Conservation (phyloP, 2,888 invertebrate genomes). For the Netelia virgata region DNA sequence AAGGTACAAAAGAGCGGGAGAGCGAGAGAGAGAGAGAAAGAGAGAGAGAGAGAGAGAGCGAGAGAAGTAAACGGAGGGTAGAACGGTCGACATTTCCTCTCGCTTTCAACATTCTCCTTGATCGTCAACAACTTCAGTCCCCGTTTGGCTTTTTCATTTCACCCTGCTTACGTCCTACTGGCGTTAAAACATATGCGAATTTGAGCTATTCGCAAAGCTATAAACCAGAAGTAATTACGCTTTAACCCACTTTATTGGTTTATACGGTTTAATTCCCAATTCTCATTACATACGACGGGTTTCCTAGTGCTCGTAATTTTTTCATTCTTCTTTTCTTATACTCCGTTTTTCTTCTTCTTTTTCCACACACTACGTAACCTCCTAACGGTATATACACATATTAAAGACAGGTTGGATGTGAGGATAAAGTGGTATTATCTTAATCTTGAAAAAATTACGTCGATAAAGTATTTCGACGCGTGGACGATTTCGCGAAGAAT, state of each 20-base stretch:
- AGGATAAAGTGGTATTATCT: conserved; percentile 12
- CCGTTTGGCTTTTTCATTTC: conserved; percentile 6
- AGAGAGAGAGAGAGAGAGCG: not conserved
- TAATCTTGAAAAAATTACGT: conserved; percentile 26
- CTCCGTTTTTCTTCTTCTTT: too few species aligned
- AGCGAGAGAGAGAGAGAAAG: not conserved
- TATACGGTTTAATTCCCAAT: conserved; percentile 41
- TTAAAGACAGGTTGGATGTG: not conserved
- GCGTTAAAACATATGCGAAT: conserved; percentile 38
- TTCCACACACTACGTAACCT: too few species aligned
- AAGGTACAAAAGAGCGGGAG: not conserved
- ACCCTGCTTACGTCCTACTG: conserved; percentile 28
- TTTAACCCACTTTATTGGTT: conserved; percentile 66
- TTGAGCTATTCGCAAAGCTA: conserved; percentile 59
- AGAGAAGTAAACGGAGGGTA: not conserved
- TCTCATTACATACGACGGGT: conserved; percentile 4
- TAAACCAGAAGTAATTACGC: conserved; percentile 67
- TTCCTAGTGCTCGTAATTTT: not conserved
- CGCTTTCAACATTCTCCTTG: conserved; percentile 33
- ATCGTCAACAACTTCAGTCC: conserved; percentile 43
- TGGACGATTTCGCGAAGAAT: not conserved
- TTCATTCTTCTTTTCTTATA: not conserved
- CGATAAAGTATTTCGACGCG: conserved; percentile 17
- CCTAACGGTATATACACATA: not conserved
- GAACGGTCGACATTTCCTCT: conserved; percentile 36